phyloP scores from a whole-genome alignment of 2,888 invertebrate species.

The Vesta saturnalis region DNA sequence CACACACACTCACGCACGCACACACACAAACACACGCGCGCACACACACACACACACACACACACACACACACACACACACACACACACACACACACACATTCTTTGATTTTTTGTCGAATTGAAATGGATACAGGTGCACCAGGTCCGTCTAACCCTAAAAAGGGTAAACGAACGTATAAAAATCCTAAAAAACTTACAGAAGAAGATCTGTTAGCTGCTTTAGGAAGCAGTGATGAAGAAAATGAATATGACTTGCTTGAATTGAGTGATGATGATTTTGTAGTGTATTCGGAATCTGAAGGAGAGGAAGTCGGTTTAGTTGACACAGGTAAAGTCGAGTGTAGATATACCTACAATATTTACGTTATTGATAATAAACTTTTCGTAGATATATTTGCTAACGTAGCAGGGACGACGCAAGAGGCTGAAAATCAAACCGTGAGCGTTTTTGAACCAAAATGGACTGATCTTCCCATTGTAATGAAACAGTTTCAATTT shows the following conservation, averaged over 20 bases:
- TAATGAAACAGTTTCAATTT: too few relatives aligned
- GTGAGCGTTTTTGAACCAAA: background rate
- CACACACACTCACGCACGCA: too few relatives aligned
- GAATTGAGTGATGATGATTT: background rate
- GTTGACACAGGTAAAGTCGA: constrained; percentile 1
- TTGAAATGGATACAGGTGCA: background rate
- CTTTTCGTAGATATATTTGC: constrained; percentile 5
- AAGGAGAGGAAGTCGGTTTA: background rate
- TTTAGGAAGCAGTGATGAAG: background rate
- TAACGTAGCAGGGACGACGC: background rate
- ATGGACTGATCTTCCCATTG: background rate
- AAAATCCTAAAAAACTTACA: background rate
- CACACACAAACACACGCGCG: too few relatives aligned
- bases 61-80: too few relatives aligned
- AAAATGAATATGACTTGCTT: background rate
- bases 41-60: too few relatives aligned
- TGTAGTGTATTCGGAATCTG: background rate
- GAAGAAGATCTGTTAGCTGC: background rate
- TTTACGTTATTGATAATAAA: background rate
- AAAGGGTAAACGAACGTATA: background rate
- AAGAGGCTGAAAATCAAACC: background rate
- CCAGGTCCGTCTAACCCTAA: background rate
- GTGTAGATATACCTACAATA: background rate
- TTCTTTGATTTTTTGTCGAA: background rate
- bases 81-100: too few relatives aligned